Conservation (phyloP, 2,113 vertebrate genomes). For the Asarcornis scutulata region DNA sequence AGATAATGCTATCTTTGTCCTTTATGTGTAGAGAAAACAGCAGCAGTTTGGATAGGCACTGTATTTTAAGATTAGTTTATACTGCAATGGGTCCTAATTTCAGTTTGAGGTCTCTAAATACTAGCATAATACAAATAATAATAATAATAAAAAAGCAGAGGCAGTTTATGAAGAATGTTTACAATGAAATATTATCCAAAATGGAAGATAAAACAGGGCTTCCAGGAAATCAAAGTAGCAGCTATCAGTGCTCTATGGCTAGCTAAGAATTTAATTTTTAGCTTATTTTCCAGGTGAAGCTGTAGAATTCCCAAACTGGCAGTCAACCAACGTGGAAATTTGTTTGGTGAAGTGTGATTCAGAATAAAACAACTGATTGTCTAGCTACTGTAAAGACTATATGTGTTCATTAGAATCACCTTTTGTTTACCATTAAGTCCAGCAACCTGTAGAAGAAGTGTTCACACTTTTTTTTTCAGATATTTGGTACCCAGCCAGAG, state of each 20-base stretch:
- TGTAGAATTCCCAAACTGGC: not conserved
- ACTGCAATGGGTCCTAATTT: not conserved
- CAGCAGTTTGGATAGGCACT: not conserved
- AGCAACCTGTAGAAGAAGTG: not conserved
- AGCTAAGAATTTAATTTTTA: not conserved
- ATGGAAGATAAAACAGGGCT: not conserved
- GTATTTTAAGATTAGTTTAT: not conserved
- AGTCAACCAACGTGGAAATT: not conserved
- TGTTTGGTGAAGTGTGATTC: not conserved
- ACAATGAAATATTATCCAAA: not conserved
- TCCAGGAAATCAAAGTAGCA: not conserved
- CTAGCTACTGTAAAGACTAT: not conserved
- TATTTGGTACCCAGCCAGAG: not conserved
- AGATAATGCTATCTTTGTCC: not conserved
- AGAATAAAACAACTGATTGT: not conserved
- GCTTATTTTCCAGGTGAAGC: not conserved
- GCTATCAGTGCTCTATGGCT: not conserved
- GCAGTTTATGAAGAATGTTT: not conserved
- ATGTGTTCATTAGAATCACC: not conserved
- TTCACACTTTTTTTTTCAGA: not conserved
- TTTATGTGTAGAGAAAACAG: not conserved
- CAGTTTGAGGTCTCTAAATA: not conserved
- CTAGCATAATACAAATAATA: not conserved
- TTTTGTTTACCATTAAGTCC: not conserved
- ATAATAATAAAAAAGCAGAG: not conserved